These are phyloP conservation scores for Heteromurus nitidus DNA, from an alignment of 2,888 invertebrate species.

Conservation along the genomic window DNA sequence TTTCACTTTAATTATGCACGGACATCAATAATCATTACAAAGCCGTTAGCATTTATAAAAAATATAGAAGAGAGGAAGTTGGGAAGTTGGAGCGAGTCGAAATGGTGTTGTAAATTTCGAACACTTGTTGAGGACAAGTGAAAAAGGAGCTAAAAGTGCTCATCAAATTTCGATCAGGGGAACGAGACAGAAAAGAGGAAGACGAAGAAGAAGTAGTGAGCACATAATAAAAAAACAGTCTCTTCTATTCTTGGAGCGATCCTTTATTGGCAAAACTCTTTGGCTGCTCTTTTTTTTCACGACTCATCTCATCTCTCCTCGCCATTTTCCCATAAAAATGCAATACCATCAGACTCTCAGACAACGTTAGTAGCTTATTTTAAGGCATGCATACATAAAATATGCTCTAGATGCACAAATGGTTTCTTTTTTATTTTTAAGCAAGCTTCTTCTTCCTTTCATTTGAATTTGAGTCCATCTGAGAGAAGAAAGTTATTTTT, in stretches of 20 bases:
- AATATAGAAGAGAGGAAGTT: not conserved
- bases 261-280: conserved; percentile 60
- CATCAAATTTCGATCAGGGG: conserved; percentile 53
- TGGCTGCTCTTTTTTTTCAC: conserved; percentile 31
- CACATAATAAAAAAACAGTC: too few species aligned
- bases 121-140: too few species aligned
- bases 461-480: not conserved
- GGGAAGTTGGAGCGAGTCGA: too few species aligned
- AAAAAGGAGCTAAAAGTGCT: not conserved
- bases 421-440: not conserved
- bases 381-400: too few species aligned
- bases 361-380: too few species aligned
- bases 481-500: too few species aligned
- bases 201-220: too few species aligned
- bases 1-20: conserved; percentile 64
- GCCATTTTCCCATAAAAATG: conserved; percentile 25
- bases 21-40: conserved; percentile 62
- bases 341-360: not conserved
- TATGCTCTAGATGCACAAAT: too few species aligned
- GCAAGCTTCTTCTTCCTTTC: too few species aligned
- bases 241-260: conserved; percentile 55
- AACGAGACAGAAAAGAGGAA: conserved; percentile 11
- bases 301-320: not conserved
- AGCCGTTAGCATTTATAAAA: conserved; percentile 28
- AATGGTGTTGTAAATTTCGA: too few species aligned